phyloP scores from a whole-genome alignment of 2,888 invertebrate species.

The Ophion costatus region DNA sequence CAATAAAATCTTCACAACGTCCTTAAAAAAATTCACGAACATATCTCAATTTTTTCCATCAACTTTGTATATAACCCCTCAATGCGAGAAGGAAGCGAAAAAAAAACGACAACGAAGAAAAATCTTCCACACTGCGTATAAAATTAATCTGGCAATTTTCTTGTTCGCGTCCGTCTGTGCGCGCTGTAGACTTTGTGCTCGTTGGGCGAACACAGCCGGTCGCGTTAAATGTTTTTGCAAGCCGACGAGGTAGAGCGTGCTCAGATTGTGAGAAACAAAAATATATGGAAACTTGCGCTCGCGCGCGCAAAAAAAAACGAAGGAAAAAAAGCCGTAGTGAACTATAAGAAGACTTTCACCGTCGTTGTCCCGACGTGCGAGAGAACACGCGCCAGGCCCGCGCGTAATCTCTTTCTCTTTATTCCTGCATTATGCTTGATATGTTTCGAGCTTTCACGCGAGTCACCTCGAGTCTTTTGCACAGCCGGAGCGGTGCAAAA shows the following conservation, averaged over 20 bases:
- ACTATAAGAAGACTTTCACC: slow-evolving; percentile 60
- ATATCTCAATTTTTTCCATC: no score
- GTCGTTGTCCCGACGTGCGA: slow-evolving; percentile 48
- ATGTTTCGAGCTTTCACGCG: slow-evolving; percentile 1
- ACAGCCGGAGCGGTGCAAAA: background rate
- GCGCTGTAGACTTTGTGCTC: slow-evolving; percentile 47
- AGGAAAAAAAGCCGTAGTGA: slow-evolving; percentile 6
- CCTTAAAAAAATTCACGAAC: no score
- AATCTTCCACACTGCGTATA: slow-evolving; percentile 7
- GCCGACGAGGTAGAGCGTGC: background rate
- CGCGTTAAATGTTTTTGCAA: slow-evolving; percentile 49
- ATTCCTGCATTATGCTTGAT: slow-evolving; percentile 6
- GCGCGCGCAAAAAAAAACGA: no score
- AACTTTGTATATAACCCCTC: no score
- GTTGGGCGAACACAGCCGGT: slow-evolving; percentile 41
- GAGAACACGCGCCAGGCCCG: slow-evolving; percentile 13
- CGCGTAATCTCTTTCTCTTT: slow-evolving; percentile 19
- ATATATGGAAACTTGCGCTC: slow-evolving; percentile 42
- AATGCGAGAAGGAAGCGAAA: background rate
- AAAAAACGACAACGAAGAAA: background rate
- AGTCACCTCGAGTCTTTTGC: background rate
- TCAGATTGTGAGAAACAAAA: slow-evolving; percentile 54
- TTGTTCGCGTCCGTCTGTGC: background rate
- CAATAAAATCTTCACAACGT: no score
- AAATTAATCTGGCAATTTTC: slow-evolving; percentile 36